Conservation (phyloP, 2,797 vertebrate genomes). For the Glyptemys insculpta region DNA sequence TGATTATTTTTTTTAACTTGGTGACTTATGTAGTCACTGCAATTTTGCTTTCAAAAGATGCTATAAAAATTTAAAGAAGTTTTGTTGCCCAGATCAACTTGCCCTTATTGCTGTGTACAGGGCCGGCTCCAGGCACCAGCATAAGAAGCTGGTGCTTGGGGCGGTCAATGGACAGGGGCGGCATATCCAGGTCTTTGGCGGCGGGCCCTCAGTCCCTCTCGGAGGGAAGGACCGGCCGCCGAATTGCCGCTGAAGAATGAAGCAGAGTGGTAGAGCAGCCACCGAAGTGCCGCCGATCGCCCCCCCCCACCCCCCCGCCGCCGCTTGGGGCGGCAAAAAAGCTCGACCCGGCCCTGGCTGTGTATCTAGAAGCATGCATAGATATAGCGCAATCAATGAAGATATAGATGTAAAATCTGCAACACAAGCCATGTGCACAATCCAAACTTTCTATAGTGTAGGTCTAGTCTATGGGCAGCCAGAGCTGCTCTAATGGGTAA, state of each 20-base stretch:
- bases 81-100: background rate
- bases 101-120: background rate
- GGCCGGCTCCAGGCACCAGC: no score
- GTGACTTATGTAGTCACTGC: background rate
- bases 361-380: constrained; percentile 1
- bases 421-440: background rate
- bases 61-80: background rate
- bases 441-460: background rate
- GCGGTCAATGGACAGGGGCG: no score
- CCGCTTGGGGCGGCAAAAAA: no score
- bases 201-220: no score
- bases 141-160: no score
- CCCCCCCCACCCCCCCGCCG: no score
- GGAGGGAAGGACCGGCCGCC: no score
- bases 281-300: no score
- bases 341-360: background rate
- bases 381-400: background rate
- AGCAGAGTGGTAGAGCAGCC: no score
- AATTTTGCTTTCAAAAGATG: background rate
- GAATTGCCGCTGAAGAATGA: no score
- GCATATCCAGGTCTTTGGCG: no score
- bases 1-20: background rate
- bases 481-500: constrained; percentile 8
- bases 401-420: background rate
- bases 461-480: background rate